Conservation (phyloP, 2,797 vertebrate species). For the Tauraco hartlaubi region DNA sequence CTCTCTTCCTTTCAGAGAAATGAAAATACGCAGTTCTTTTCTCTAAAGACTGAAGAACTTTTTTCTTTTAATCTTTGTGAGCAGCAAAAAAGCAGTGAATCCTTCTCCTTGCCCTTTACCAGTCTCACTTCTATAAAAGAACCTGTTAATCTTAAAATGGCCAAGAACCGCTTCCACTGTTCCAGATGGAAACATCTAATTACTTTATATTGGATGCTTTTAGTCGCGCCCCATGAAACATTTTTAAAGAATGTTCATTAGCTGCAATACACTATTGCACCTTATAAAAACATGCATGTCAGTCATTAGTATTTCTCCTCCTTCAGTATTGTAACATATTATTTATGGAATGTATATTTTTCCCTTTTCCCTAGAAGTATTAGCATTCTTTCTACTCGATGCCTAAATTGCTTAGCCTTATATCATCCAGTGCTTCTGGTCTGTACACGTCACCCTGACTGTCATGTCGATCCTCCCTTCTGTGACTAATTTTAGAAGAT, state of each 20-base stretch:
- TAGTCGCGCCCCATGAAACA: background rate
- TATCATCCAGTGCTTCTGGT: background rate
- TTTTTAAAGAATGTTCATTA: slow-evolving; percentile 28
- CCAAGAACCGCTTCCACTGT: background rate
- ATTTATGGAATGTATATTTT: background rate
- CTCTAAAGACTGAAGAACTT: background rate
- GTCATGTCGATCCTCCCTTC: background rate
- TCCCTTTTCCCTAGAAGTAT: background rate
- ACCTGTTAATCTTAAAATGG: background rate
- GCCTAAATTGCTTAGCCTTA: slow-evolving; percentile 1
- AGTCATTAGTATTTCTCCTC: background rate
- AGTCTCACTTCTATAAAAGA: background rate
- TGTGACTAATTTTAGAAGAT: background rate
- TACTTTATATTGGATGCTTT: background rate
- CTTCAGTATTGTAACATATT: background rate
- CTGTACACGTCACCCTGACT: background rate
- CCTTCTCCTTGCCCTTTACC: slow-evolving; percentile 9
- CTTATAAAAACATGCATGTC: background rate
- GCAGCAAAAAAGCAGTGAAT: background rate
- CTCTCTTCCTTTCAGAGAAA: background rate
- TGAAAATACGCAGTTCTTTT: background rate
- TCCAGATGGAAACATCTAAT: background rate
- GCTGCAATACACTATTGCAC: background rate
- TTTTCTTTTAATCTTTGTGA: slow-evolving; percentile 38
- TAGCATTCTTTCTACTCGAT: slow-evolving; percentile 24